Base-by-base conservation (phyloP, 2,113 vertebrate genomes). In the Lethenteron reissneri region DNA sequence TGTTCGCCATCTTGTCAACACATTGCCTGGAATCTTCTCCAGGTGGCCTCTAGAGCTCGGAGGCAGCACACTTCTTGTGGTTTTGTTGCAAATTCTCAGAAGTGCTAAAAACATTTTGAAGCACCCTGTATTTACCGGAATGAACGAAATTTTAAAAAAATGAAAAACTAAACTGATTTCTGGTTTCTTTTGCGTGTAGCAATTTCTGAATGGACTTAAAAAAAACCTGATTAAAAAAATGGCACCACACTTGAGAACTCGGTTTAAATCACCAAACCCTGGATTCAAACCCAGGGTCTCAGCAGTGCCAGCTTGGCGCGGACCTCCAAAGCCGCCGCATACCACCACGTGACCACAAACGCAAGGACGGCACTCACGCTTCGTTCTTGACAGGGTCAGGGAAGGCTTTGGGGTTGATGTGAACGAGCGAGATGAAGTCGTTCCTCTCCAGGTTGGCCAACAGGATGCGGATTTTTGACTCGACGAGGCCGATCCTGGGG, bases 391-490 rank as follows among this genome's bases (percentile, higher is more conserved):
- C 84, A 71, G 82, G 88, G 69, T 87, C 88, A 12, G 86, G 89
- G 74, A 97, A 97, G 71, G 89, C 92, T 78, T 95, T 87, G 10
- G 94, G 88, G 76, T 97, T 95, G 71, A 97, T 90, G 8, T 99
- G 94, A 71, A 88, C 92, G 78, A 96, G 81, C 56, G 83, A 88
- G 77, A 99, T 95, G 80, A 89, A 94, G 77, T 96, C 88, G 73
- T 99, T 96, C 71, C 87, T 84, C 78, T 99, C 94, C 78, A 99
- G 80, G 78, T 88, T 97, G 72, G 86, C 88, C 79, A 99, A 89
- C 76, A 99, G 83, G 57, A 99, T 89, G 57, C 91, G 86, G 58
- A 99, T 97, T 83, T 97, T 99, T 41, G 94, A 99, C 80, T 99
- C 92, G 0, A 99, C 91, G 58, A 99, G 84, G 41, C 94, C 94